Conservation (phyloP, 1,140 invertebrate species). For the Bicyclus anynana region DNA sequence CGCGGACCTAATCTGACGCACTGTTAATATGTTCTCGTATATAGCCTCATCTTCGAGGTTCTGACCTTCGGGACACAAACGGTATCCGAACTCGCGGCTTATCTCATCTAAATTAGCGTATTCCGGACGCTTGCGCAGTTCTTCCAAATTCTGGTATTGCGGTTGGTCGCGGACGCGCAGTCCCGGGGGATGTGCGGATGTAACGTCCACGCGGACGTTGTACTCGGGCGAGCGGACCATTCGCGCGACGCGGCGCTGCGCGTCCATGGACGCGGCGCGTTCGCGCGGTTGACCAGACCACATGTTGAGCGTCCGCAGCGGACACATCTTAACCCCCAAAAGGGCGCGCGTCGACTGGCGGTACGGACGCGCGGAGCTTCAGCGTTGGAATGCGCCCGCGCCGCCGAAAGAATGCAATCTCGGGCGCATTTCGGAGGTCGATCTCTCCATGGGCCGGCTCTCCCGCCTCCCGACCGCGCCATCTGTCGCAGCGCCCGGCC, state of each 20-base stretch:
- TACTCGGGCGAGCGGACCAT: constrained; percentile 67
- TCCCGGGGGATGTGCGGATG: constrained; percentile 49
- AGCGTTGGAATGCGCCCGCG: constrained; percentile 73
- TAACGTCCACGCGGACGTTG: constrained; percentile 57
- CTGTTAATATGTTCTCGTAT: constrained; percentile 70
- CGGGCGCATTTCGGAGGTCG: constrained; percentile 74
- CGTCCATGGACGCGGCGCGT: constrained; percentile 43
- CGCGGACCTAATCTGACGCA: constrained; percentile 70
- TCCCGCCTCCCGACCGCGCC: constrained; percentile 63
- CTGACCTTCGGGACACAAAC: constrained; percentile 72
- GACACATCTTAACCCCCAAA: constrained; percentile 77
- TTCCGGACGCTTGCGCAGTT: constrained; percentile 65
- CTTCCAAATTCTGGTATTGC: constrained; percentile 68
- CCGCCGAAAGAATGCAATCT: constrained; percentile 77
- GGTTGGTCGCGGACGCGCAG: constrained; percentile 58
- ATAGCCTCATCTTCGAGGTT: constrained; percentile 74
- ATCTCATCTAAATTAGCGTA: constrained; percentile 73
- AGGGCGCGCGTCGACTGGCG: constrained; percentile 74
- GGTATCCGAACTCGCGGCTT: constrained; percentile 69
- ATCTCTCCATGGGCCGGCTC: constrained; percentile 67
- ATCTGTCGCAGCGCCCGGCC: constrained; percentile 64
- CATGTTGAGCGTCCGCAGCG: constrained; percentile 64
- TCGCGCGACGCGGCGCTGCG: constrained; percentile 49
- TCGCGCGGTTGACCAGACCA: constrained; percentile 64
- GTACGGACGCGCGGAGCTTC: constrained; percentile 62